Conservation (phyloP, 2,797 vertebrate genomes). For the Ctenosaura bakeri region DNA sequence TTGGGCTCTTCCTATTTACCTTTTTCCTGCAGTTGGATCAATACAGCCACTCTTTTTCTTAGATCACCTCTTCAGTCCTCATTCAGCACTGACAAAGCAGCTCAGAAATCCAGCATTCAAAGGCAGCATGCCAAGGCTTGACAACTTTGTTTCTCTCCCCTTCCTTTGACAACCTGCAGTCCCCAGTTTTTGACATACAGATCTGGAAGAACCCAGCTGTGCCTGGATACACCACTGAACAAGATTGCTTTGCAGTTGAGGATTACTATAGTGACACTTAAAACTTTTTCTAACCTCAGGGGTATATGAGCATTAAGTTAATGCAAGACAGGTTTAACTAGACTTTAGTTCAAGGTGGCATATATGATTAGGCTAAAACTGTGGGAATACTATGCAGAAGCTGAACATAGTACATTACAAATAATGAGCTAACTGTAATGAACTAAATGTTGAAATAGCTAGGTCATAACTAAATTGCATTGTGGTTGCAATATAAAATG, state of each 20-base stretch:
- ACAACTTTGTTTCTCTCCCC: constrained; percentile 18
- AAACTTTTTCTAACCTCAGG: background rate
- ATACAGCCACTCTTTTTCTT: constrained; percentile 32
- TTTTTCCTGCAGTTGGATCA: constrained; percentile 46
- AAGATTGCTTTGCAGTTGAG: background rate
- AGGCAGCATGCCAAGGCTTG: constrained; percentile 9
- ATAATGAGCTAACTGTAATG: background rate
- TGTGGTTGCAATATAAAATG: background rate
- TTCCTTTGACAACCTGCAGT: constrained; percentile 6
- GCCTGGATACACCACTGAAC: background rate
- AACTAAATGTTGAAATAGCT: background rate
- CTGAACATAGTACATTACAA: background rate
- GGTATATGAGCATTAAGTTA: constrained; percentile 6
- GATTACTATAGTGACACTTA: background rate
- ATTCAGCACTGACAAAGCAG: constrained; percentile 43
- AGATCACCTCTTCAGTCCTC: constrained; percentile 32
- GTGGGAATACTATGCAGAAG: background rate
- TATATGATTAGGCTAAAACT: background rate
- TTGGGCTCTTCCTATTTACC: background rate
- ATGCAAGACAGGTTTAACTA: background rate
- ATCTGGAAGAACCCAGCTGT: background rate
- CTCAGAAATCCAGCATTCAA: constrained; percentile 33
- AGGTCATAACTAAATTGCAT: background rate
- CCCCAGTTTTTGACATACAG: constrained; percentile 6
- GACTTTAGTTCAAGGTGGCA: background rate